Base-by-base conservation (phyloP, 2,113 vertebrate species). In the Apus apus region DNA sequence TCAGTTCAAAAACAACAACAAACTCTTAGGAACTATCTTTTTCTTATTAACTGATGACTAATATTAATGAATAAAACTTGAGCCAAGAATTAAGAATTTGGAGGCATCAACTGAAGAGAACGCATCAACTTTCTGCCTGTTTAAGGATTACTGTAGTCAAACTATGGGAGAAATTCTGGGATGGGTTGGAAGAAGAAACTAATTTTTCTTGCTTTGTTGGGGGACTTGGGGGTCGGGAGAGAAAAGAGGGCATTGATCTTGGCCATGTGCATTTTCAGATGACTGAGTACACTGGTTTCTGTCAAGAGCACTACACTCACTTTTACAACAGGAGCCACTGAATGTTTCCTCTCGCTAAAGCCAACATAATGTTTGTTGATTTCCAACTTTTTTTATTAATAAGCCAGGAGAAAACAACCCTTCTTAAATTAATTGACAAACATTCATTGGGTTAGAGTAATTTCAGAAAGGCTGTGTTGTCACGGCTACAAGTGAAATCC, bases 11-110 rank as follows among this genome's bases (percentile, higher is more conserved):
- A 93, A 53, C 74, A 91, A 79, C 94, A 94, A 97, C 87, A 96
- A 92, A 96, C 97, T 97, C 97, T 98, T 98, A 98, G 98, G 98
- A 97, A 98, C 97, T 98, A 97, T 97, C 95, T 97, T 98, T 98
- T 97, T 98, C 98, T 98, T 98, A 98, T 97, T 98, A 98, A 98
- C 97, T 98, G 97, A 93, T 98, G 97, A 98, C 98, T 98, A 98
- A 98, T 95, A 97, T 86, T 98, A 97, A 98, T 94, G 96, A 98
- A 97, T 97, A 97, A 98, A 98, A 98, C 97, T 98, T 98, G 98
- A 98, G 97, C 97, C 97, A 97, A 97, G 97, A 98, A 96, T 77
- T 78, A 97, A 97, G 97, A 95, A 71, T 85, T 70, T 87, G 61
- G 89, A 98, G 89, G 90, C 96, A 95, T 97, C 77, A 57, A 68